phyloP scores from a whole-genome alignment of 2,888 invertebrate species.

The Neuroscelio doddi region DNA sequence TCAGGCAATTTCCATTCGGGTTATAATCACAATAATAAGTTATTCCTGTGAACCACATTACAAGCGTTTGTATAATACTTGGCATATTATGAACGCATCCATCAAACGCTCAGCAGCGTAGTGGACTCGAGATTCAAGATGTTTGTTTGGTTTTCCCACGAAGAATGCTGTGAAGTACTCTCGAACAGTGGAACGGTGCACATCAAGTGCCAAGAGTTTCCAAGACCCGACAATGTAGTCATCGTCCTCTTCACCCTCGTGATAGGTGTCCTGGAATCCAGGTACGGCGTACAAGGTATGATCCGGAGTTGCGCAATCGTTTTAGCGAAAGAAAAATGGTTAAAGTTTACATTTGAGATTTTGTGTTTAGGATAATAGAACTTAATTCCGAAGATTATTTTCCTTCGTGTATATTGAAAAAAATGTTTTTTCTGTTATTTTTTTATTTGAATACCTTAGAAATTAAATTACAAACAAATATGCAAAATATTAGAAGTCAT shows the following conservation, averaged over 20 bases:
- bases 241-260: conserved; percentile 18
- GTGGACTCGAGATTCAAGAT: conserved; percentile 54
- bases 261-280: conserved; percentile 29
- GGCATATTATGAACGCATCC: background rate
- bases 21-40: no score
- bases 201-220: conserved; percentile 55
- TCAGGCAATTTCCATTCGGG: no score
- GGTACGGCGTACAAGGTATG: conserved; percentile 22
- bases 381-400: background rate
- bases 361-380: conserved; percentile 1
- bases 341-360: conserved; percentile 15
- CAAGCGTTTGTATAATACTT: conserved; percentile 1
- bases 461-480: no score
- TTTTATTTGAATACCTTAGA: background rate
- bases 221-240: conserved; percentile 28
- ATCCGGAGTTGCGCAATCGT: conserved; percentile 12
- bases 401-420: background rate
- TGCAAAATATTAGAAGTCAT: no score
- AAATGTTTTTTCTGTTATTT: background rate
- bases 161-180: conserved; percentile 56
- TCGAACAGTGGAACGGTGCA: conserved; percentile 28
- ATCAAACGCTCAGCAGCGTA: background rate
- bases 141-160: conserved; percentile 70
- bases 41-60: no score
- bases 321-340: conserved; percentile 1